phyloP scores from a whole-genome alignment of 2,888 invertebrate species.

The Acrobeloides nanus region DNA sequence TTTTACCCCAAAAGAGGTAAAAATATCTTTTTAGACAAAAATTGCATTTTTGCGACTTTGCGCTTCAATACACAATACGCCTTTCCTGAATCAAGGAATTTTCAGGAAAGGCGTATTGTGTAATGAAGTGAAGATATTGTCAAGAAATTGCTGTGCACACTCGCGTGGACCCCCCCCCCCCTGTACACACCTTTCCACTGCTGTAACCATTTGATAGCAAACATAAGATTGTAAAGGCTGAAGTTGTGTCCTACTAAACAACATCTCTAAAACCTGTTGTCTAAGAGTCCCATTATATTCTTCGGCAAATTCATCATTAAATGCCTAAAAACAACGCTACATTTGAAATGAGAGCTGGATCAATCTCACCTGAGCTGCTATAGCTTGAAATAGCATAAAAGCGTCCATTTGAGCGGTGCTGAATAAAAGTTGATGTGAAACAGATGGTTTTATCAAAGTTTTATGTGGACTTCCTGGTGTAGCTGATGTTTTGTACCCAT shows the following conservation, averaged over 20 bases:
- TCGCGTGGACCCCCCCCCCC: too few species aligned
- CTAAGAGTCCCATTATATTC: conserved; percentile 41
- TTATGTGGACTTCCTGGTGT: not conserved
- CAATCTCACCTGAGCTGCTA: conserved; percentile 69
- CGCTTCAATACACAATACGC: too few species aligned
- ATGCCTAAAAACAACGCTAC: conserved; percentile 27
- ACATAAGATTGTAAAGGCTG: conserved; percentile 52
- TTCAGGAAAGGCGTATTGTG: too few species aligned
- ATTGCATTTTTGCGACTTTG: too few species aligned
- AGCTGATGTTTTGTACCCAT: conserved; percentile 8
- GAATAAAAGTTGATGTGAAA: conserved; percentile 56
- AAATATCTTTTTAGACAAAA: too few species aligned
- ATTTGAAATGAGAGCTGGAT: not conserved
- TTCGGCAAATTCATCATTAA: conserved; percentile 44
- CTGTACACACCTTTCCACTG: conserved; percentile 35
- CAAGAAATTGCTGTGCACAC: too few species aligned
- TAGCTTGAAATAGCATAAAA: conserved; percentile 70
- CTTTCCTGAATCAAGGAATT: too few species aligned
- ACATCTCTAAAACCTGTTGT: conserved; percentile 48
- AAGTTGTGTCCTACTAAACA: conserved; percentile 51
- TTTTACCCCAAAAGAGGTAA: too few species aligned
- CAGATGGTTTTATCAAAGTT: conserved; percentile 24
- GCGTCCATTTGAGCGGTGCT: conserved; percentile 56
- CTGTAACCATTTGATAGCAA: conserved; percentile 46
- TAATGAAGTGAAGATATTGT: too few species aligned